A percentile compares a stretch with the other conserved stretches of the same genome.
Evolutionary conservation across 2,797 vertebrate genomes (phyloP).

Genomic region (Parotocinclus haroldoi): DNA sequence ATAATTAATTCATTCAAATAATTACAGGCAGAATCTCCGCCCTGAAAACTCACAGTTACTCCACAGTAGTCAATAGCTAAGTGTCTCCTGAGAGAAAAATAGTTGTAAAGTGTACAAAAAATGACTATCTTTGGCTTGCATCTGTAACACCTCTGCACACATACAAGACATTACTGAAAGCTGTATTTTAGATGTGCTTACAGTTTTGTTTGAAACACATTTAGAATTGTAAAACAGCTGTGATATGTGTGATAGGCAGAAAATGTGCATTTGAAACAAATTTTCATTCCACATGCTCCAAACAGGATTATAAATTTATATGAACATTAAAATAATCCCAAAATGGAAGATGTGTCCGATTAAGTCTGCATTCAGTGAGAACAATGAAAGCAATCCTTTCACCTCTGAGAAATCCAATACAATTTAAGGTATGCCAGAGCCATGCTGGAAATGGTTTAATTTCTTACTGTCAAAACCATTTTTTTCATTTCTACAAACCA

Average conservation of each 20-base stretch:
- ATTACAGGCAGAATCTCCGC: constrained; percentile 52
- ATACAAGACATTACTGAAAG: constrained; percentile 48
- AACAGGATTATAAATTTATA: constrained; percentile 39
- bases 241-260: too few relatives aligned
- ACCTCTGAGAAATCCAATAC: constrained; percentile 37
- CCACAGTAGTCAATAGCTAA: constrained; percentile 57
- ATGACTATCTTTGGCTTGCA: constrained; percentile 25
- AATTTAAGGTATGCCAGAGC: constrained; percentile 46
- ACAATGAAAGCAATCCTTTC: constrained; percentile 34
- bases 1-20: constrained; percentile 69
- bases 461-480: constrained; percentile 30
- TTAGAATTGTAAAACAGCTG: constrained; percentile 39
- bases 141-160: constrained; percentile 53
- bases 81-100: constrained; percentile 50
- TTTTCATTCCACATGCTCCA: constrained; percentile 21
- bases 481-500: constrained; percentile 20
- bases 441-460: constrained; percentile 38
- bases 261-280: too few relatives aligned
- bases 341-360: neutral
- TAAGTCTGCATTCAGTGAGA: constrained; percentile 5
- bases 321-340: constrained; percentile 11
- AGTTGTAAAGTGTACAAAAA: constrained; percentile 23
- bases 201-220: constrained; percentile 48
- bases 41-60: constrained; percentile 57
- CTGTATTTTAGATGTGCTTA: constrained; percentile 55